Conservation (phyloP, 2,888 invertebrate genomes). For the Clepsis dumicolana region DNA sequence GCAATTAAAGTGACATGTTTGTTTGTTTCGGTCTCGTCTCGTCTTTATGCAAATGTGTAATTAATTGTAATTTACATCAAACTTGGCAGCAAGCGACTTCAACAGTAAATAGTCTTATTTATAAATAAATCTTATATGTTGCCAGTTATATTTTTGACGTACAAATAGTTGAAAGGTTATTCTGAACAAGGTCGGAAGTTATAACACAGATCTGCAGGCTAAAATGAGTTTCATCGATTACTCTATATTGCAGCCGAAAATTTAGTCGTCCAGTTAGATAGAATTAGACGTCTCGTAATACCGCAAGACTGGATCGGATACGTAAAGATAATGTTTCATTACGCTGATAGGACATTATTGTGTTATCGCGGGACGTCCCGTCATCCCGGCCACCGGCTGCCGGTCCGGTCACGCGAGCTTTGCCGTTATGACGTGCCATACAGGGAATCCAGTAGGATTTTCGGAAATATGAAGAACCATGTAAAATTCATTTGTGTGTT, state of each 20-base stretch:
- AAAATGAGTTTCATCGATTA: no score
- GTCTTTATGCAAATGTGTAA: not conserved
- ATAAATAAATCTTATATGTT: no score
- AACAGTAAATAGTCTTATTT: no score
- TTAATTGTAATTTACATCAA: not conserved
- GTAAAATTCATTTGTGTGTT: no score
- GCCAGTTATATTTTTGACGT: no score
- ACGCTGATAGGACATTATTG: constrained; percentile 35
- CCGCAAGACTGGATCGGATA: constrained; percentile 25
- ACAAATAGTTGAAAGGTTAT: no score
- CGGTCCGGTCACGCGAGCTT: constrained; percentile 22
- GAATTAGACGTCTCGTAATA: not conserved
- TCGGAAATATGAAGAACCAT: not conserved
- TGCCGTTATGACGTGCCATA: not conserved
- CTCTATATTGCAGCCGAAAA: not conserved
- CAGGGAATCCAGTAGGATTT: not conserved
- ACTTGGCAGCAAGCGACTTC: not conserved
- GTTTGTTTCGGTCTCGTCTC: not conserved
- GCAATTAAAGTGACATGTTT: not conserved
- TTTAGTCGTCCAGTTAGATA: constrained; percentile 1
- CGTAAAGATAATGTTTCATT: constrained; percentile 28
- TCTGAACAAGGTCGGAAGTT: no score
- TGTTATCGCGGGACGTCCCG: constrained; percentile 28
- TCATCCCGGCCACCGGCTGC: not conserved
- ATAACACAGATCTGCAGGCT: no score